phyloP scores from a whole-genome alignment of 2,113 vertebrate genomes.

The Hyla sarda region DNA sequence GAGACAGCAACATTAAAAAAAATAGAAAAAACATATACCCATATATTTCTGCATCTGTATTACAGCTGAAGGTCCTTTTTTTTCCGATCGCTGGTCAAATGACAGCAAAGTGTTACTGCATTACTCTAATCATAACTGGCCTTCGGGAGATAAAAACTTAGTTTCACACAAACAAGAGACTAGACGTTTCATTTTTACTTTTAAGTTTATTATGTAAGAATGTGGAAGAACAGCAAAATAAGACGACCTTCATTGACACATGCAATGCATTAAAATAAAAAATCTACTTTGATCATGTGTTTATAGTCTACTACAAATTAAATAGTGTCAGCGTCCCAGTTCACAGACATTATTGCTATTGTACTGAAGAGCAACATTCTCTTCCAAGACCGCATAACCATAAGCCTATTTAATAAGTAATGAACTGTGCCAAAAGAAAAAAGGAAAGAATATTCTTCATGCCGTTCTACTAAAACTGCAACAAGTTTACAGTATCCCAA shows the following conservation, averaged over 20 bases:
- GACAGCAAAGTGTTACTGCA: too few species aligned
- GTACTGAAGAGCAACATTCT: slow-evolving; percentile 40
- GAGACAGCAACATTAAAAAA: too few species aligned
- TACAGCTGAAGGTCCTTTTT: too few species aligned
- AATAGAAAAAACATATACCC: too few species aligned
- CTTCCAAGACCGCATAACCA: slow-evolving; percentile 41
- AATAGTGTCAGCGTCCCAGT: slow-evolving; percentile 35
- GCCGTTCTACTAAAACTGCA: background rate
- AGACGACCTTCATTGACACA: slow-evolving; percentile 35
- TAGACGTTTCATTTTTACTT: slow-evolving; percentile 5
- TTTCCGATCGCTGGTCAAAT: too few species aligned
- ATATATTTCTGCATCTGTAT: too few species aligned
- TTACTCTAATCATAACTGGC: too few species aligned
- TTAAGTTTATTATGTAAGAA: slow-evolving; percentile 47
- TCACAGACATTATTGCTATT: slow-evolving; percentile 54
- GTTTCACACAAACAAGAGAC: background rate
- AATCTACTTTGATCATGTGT: slow-evolving; percentile 26
- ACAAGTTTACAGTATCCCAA: slow-evolving; percentile 25
- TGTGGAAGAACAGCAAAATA: slow-evolving; percentile 26
- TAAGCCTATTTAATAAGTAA: slow-evolving; percentile 19
- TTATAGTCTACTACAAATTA: slow-evolving; percentile 30
- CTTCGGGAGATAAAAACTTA: background rate
- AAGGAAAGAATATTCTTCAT: background rate
- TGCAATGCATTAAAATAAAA: slow-evolving; percentile 19
- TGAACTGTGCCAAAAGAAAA: slow-evolving; percentile 19